These are phyloP conservation scores for Drosophila cognata DNA, from an alignment of 2,888 invertebrate species.

Conservation along the genomic window DNA sequence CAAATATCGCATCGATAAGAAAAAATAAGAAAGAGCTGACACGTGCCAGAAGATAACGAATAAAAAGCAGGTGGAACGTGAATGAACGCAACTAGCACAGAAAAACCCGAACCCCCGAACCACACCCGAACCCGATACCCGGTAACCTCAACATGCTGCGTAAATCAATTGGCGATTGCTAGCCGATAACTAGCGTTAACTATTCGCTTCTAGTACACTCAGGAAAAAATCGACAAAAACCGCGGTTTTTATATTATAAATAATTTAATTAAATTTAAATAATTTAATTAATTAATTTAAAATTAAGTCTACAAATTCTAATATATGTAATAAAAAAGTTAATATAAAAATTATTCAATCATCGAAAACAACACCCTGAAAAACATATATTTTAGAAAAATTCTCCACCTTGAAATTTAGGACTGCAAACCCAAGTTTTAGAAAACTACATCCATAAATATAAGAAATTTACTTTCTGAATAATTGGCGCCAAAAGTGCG, in stretches of 20 bases:
- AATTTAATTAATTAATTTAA: no score
- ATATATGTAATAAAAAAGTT: no score
- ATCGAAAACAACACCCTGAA: no score
- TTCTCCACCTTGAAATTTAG: not conserved
- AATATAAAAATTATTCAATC: no score
- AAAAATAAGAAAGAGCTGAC: not conserved
- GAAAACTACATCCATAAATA: not conserved
- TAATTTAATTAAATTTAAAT: no score
- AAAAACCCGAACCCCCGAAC: slow-evolving; percentile 14
- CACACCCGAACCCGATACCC: not conserved
- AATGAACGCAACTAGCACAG: slow-evolving; percentile 67
- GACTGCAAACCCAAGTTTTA: not conserved
- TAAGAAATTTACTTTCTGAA: not conserved
- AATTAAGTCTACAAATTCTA: no score
- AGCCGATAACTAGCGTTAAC: slow-evolving; percentile 45
- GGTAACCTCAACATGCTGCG: slow-evolving; percentile 3
- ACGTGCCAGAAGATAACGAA: not conserved
- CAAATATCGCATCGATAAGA: slow-evolving; percentile 50
- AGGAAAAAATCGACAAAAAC: not conserved
- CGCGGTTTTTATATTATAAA: no score
- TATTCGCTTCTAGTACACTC: slow-evolving; percentile 7
- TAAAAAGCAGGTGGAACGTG: slow-evolving; percentile 71
- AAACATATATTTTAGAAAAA: not conserved
- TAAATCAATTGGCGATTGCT: slow-evolving; percentile 37
- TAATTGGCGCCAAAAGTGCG: not conserved